Base-by-base conservation (phyloP, 2,888 invertebrate genomes). In the Brenthis daphne region DNA sequence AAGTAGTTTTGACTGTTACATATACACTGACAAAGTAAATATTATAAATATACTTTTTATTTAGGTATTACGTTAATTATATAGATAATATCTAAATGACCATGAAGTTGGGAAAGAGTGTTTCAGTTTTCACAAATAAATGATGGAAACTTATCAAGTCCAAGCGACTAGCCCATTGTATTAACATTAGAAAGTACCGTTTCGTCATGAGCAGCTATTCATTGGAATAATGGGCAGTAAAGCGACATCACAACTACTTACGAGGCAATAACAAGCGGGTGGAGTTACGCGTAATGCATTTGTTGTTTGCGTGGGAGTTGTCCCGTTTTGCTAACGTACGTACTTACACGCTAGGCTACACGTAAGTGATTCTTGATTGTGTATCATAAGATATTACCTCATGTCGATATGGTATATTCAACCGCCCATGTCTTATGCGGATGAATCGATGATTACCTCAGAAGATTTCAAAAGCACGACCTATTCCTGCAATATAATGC, bases 171-270 rank as follows among this genome's bases (percentile, higher is more conserved):
- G 76, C 68, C 78, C 79, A 83, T 85, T 85, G 83, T 83, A 79
- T 71, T 78, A 80, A 82, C 84, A 86, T 87, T 89, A 89, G 89
- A 90, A 89, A 89, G 88, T 85, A 79, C 78, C 76, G 83, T 87
- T 85, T 87, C 85, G 82, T 85, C 86, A 87, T 81, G 85, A 80
- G 76, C 60, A 79, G 81, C 86, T 81, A 85, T 87, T 86, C 85
- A 85, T 84, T 81, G 81, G 79, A 77, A 85, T 88, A 85, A 88
- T 87, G 82, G 77, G 77, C 79, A 76, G 78, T 80, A 77, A 78
- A 77, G 74, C 76, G 80, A 79, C 82, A 80, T 78, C 75, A 77
- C 77, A 75, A 77, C 78, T 80, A 80, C 82, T 77, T 75, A 78
- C 80, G 80, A 71, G 57, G 81, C 80, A 81, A 82, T 86, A 83